Conservation (phyloP, 2,888 invertebrate species). For the Lepidochrysops patricia region DNA sequence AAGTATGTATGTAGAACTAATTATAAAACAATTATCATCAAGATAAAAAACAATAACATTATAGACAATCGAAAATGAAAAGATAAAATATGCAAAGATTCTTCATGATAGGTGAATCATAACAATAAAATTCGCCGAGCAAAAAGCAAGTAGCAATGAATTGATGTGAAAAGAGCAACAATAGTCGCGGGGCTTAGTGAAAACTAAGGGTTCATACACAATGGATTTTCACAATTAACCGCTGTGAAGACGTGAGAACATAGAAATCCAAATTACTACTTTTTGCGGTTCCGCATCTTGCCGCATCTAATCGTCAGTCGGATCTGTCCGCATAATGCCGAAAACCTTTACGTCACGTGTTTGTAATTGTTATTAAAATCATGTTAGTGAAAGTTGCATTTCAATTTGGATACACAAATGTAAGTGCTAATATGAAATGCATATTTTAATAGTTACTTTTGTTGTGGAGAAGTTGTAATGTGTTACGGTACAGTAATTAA, state of each 20-base stretch:
- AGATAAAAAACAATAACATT: not conserved
- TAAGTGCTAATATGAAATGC: not conserved
- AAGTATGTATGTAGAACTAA: too few relatives aligned
- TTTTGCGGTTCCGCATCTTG: constrained; percentile 44
- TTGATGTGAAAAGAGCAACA: constrained; percentile 22
- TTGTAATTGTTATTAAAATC: not conserved
- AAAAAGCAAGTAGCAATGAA: constrained; percentile 17
- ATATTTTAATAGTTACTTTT: not conserved
- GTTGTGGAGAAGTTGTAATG: not conserved
- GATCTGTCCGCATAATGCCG: not conserved
- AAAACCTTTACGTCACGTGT: not conserved
- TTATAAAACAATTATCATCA: too few relatives aligned
- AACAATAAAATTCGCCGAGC: constrained; percentile 1
- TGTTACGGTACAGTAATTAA: not conserved
- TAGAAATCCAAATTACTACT: constrained; percentile 60
- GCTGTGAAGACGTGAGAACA: constrained; percentile 63
- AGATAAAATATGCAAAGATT: not conserved
- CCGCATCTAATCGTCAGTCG: constrained; percentile 11
- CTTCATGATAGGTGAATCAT: not conserved
- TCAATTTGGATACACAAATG: not conserved
- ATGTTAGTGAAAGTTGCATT: not conserved
- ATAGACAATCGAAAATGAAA: not conserved
- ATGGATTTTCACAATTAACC: constrained; percentile 67
- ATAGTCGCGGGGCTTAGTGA: constrained; percentile 51
- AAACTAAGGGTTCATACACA: constrained; percentile 49